Evolutionary conservation across 1,140 invertebrate species (phyloP).

Genomic region (Acyrthosiphon pisum): DNA sequence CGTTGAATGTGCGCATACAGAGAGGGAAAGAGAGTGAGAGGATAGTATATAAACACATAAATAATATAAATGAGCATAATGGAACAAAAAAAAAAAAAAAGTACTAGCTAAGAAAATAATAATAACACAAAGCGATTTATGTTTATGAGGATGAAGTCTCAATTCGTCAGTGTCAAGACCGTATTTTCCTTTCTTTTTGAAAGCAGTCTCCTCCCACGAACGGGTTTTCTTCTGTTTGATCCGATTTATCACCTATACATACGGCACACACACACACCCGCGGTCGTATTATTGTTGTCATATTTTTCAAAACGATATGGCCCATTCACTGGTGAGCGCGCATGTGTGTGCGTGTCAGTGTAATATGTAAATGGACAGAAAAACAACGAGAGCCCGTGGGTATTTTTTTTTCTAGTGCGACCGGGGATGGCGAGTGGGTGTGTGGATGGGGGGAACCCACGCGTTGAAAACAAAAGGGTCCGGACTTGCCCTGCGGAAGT

Average conservation of each 20-base stretch:
- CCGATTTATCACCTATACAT: conserved; percentile 55
- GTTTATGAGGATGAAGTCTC: conserved; percentile 51
- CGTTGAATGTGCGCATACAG: background rate
- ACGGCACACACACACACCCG: background rate
- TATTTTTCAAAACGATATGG: conserved; percentile 46
- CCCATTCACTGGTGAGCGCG: background rate
- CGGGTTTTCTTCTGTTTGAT: conserved; percentile 56
- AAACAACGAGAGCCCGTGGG: conserved; percentile 50
- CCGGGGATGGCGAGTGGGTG: background rate
- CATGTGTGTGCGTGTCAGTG: background rate
- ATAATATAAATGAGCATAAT: conserved; percentile 57
- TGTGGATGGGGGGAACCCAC: conserved; percentile 5
- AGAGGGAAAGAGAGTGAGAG: background rate
- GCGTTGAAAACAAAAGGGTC: conserved; percentile 30
- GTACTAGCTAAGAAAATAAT: conserved; percentile 51
- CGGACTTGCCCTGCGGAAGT: conserved; percentile 27
- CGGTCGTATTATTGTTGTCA: conserved; percentile 7
- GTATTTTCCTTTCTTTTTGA: conserved; percentile 46
- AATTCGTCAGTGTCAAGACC: conserved; percentile 55
- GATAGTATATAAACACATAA: conserved; percentile 42
- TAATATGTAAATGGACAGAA: conserved; percentile 49
- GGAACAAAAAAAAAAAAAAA: conserved; percentile 42
- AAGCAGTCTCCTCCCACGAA: conserved; percentile 52
- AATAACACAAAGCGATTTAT: conserved; percentile 56
- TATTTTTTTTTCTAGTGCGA: conserved; percentile 15